Evolutionary conservation across 2,113 vertebrate genomes (phyloP).

Genomic region (Mirza zaza): DNA sequence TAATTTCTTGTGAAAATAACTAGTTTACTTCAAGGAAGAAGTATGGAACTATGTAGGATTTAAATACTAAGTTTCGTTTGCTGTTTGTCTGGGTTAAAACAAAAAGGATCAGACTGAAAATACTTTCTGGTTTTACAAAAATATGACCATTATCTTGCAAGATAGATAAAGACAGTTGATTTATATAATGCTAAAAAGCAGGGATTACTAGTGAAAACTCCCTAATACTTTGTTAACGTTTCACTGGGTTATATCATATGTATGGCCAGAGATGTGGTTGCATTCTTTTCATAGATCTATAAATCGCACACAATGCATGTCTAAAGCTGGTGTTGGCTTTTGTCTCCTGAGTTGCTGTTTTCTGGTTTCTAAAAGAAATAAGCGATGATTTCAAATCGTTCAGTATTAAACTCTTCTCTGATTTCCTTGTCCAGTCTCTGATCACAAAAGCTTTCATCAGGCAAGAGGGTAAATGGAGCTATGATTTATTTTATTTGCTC

Average conservation of each 20-base stretch:
- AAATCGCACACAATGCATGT: not conserved
- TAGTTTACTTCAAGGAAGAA: not conserved
- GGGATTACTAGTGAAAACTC: not conserved
- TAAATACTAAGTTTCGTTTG: not conserved
- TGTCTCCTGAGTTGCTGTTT: not conserved
- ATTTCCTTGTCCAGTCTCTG: not conserved
- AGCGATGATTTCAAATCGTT: not conserved
- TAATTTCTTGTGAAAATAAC: constrained; percentile 58
- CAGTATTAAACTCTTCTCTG: not conserved
- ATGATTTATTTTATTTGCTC: constrained; percentile 59
- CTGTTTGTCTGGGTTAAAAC: constrained; percentile 12
- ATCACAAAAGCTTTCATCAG: not conserved
- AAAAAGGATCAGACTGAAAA: not conserved
- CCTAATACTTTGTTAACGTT: not conserved
- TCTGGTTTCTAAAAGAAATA: constrained; percentile 42
- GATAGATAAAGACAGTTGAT: not conserved
- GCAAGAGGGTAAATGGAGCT: constrained; percentile 6
- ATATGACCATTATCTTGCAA: constrained; percentile 12
- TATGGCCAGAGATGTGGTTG: not conserved
- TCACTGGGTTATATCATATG: not conserved
- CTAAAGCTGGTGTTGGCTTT: not conserved
- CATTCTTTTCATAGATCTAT: not conserved
- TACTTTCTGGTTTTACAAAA: not conserved
- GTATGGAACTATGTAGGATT: not conserved
- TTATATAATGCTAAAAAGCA: not conserved